Evolutionary conservation across 2,888 invertebrate species (phyloP).

Genomic region (Cosmia trapezina): DNA sequence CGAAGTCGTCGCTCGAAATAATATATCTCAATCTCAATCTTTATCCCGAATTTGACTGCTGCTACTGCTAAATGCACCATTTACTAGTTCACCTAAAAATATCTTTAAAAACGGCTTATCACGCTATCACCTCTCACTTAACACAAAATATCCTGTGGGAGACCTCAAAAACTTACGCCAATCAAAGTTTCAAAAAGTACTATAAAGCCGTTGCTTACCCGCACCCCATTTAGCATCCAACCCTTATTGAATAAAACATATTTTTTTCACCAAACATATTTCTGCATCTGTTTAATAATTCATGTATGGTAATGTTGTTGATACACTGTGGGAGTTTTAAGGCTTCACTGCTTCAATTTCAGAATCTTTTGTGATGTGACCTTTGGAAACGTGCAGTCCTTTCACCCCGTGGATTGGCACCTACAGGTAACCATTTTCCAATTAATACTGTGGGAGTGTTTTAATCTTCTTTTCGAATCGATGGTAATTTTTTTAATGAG

Average conservation of each 20-base stretch:
- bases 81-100: neutral
- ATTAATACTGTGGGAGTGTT: neutral
- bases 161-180: conserved; percentile 11
- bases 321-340: conserved; percentile 16
- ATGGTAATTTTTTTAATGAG: too few species aligned
- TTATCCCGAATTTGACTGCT: too few species aligned
- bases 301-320: conserved; percentile 72
- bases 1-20: too few species aligned
- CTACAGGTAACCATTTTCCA: neutral
- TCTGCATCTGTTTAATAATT: conserved; percentile 75
- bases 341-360: neutral
- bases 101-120: too few species aligned
- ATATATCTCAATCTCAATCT: too few species aligned
- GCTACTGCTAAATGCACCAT: too few species aligned
- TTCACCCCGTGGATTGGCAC: neutral
- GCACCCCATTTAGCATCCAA: conserved; percentile 43
- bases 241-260: conserved; percentile 75
- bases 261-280: conserved; percentile 59
- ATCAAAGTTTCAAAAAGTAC: conserved; percentile 11
- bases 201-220: conserved; percentile 3
- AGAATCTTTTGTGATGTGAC: neutral
- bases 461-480: too few species aligned
- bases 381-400: neutral
- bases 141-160: neutral
- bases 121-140: neutral